A percentile compares a stretch with the other conserved stretches of the same genome.
Conservation (phyloP, 2,113 vertebrate genomes). For the Plectropomus leopardus region DNA sequence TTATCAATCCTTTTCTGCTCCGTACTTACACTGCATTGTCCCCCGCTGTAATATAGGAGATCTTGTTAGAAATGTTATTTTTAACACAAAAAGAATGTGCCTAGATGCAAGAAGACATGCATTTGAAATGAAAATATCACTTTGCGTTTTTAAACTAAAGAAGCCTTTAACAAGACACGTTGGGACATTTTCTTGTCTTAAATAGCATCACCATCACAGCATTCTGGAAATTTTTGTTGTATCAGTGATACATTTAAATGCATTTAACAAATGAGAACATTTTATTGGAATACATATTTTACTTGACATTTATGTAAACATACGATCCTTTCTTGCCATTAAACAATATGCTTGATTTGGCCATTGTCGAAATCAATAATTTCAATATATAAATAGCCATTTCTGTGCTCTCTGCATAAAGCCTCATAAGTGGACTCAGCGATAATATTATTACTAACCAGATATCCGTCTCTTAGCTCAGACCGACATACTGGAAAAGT, state of each 20-base stretch:
- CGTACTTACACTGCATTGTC: no score
- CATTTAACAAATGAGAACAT: conserved; percentile 3
- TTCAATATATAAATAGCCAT: not conserved
- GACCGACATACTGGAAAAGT: not conserved
- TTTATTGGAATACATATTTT: not conserved
- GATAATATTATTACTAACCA: not conserved
- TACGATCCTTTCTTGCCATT: not conserved
- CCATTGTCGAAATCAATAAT: not conserved
- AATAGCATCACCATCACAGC: not conserved
- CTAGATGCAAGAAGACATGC: no score
- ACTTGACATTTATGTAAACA: not conserved
- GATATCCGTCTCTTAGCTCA: not conserved
- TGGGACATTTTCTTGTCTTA: not conserved
- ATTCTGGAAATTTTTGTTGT: not conserved
- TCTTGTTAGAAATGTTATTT: not conserved
- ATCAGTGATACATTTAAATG: not conserved
- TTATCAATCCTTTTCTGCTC: not conserved
- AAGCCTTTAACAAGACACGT: no score
- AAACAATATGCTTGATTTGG: conserved; percentile 11
- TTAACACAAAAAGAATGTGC: not conserved
- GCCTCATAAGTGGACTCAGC: not conserved
- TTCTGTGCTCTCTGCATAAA: not conserved
- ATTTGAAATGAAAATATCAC: not conserved
- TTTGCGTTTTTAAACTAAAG: not conserved
- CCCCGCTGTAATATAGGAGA: not conserved